Evolutionary conservation across 2,888 invertebrate genomes (phyloP).

Genomic region (Blastobasis adustella): DNA sequence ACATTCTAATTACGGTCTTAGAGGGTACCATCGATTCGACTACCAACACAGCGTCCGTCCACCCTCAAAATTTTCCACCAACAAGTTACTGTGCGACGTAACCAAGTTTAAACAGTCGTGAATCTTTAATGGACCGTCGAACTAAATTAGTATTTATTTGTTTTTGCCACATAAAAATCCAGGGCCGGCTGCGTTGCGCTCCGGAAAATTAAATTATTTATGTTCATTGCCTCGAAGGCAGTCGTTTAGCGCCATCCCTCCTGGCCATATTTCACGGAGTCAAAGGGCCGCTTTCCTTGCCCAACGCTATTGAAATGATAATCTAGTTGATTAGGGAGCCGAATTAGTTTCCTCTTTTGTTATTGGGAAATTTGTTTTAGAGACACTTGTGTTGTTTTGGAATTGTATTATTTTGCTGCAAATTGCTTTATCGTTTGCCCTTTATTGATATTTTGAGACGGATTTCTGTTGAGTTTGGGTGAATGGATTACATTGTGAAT

Average conservation of each 20-base stretch:
- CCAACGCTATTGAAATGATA: constrained; percentile 15
- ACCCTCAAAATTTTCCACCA: no score
- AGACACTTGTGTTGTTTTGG: background rate
- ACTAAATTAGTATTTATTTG: constrained; percentile 26
- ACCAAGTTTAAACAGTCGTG: constrained; percentile 16
- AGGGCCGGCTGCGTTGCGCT: constrained; percentile 19
- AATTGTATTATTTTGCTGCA: background rate
- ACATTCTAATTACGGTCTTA: no score
- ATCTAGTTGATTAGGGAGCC: constrained; percentile 14
- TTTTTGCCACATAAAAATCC: constrained; percentile 19
- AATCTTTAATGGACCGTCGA: constrained; percentile 7
- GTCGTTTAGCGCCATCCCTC: constrained; percentile 8
- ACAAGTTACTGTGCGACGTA: constrained; percentile 4
- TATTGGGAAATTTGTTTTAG: background rate
- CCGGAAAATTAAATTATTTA: constrained; percentile 41
- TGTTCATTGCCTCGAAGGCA: constrained; percentile 24
- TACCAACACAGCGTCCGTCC: no score
- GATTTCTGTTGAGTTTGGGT: no score
- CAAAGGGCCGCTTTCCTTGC: constrained; percentile 14
- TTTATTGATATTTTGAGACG: no score
- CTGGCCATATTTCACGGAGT: constrained; percentile 19
- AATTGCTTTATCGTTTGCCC: background rate
- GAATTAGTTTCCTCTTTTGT: constrained; percentile 4
- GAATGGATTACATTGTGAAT: no score
- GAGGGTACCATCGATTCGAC: no score